Conservation (phyloP, 2,113 vertebrate genomes). For the Sphyrna mokarran region DNA sequence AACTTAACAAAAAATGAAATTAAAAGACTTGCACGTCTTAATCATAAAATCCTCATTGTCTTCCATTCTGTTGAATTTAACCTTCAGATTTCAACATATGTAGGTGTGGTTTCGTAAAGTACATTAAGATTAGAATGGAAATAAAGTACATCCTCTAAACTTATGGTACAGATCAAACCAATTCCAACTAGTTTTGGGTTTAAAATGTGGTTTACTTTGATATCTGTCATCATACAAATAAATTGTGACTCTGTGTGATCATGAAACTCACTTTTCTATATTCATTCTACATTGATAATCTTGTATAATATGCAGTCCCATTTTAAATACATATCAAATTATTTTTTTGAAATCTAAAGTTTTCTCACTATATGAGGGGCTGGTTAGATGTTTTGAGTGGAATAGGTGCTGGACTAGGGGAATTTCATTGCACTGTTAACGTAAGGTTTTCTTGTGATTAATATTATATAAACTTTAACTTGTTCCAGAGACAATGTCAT, state of each 20-base stretch:
- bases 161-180: neutral
- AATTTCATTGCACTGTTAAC: too few relatives aligned
- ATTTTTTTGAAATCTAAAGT: neutral
- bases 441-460: too few relatives aligned
- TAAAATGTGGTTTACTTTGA: neutral
- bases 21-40: neutral
- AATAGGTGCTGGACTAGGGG: too few relatives aligned
- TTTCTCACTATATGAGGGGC: neutral
- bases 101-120: neutral
- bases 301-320: neutral
- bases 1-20: neutral
- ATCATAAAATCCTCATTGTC: neutral
- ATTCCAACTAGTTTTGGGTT: neutral
- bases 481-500: neutral
- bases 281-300: neutral
- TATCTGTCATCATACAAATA: neutral
- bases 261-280: neutral
- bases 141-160: neutral
- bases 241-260: neutral
- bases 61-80: neutral
- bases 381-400: too few relatives aligned
- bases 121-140: neutral
- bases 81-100: neutral
- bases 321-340: neutral
- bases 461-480: neutral